Conservation (phyloP, 2,113 vertebrate genomes). For the Lasiurus borealis region DNA sequence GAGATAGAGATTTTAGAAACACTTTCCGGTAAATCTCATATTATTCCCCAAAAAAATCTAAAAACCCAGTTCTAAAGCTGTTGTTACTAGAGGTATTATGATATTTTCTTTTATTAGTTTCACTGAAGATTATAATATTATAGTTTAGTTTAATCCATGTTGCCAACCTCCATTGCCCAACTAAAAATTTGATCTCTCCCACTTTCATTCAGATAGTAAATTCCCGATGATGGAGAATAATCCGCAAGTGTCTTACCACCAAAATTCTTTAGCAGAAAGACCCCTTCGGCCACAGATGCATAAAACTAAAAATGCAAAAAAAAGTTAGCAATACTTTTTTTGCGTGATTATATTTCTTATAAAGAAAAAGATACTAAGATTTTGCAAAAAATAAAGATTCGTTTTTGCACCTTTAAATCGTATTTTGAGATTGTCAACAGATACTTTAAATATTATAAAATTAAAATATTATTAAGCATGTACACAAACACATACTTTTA, state of each 20-base stretch:
- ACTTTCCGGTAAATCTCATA: neutral
- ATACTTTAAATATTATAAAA: neutral
- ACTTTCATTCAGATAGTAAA: neutral
- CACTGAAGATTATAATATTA: neutral
- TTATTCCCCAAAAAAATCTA: neutral
- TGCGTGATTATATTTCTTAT: neutral
- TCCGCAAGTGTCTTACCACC: neutral
- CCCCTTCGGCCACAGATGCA: neutral
- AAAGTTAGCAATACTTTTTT: neutral
- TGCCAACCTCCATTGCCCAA: neutral
- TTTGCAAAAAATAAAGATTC: neutral
- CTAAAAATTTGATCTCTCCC: neutral
- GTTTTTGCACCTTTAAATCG: neutral
- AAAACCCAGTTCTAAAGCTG: conserved; percentile 1
- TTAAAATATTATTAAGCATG: neutral
- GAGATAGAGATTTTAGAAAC: neutral
- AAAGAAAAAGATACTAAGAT: neutral
- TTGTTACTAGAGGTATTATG: neutral
- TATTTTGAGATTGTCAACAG: neutral
- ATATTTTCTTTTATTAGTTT: neutral
- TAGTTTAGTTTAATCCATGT: neutral
- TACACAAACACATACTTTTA: neutral
- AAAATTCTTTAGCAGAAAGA: neutral
- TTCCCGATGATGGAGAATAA: neutral
- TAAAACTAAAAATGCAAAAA: neutral